A percentile compares a stretch with the other conserved stretches of the same genome.
Evolutionary conservation across 2,888 invertebrate genomes (phyloP).

Genomic region (Hydriomena furcata): DNA sequence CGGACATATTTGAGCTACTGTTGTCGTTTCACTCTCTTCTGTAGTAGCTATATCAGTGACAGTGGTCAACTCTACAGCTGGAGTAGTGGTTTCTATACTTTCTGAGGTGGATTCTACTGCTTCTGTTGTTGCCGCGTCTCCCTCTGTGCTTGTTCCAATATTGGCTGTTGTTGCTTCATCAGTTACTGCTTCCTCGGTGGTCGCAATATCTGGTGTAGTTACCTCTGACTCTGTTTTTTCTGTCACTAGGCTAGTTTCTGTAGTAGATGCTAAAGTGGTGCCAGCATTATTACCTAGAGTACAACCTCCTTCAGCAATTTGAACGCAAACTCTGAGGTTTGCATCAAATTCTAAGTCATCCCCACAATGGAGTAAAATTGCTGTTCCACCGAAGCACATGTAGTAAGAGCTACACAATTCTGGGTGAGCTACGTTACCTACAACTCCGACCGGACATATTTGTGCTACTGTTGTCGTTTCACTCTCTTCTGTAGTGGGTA

Average conservation of each 20-base stretch:
- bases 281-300: conserved; percentile 22
- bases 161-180: neutral
- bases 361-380: conserved; percentile 36
- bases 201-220: too few species aligned
- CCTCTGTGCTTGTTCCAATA: too few species aligned
- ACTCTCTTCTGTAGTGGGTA: too few species aligned
- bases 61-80: too few species aligned
- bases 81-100: neutral
- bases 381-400: conserved; percentile 35
- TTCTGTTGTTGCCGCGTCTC: too few species aligned
- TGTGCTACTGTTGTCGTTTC: neutral
- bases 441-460: conserved; percentile 25
- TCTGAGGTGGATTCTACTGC: too few species aligned
- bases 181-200: too few species aligned
- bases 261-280: neutral
- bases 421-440: conserved; percentile 33
- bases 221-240: too few species aligned
- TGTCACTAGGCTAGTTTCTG: too few species aligned
- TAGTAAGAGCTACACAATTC: conserved; percentile 36
- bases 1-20: conserved; percentile 23
- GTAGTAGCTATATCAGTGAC: too few species aligned
- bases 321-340: conserved; percentile 19
- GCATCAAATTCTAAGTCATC: conserved; percentile 44
- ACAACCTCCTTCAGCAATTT: conserved; percentile 36
- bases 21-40: neutral